Evolutionary conservation across 2,888 invertebrate genomes (phyloP).

Genomic region (Amiota minor): DNA sequence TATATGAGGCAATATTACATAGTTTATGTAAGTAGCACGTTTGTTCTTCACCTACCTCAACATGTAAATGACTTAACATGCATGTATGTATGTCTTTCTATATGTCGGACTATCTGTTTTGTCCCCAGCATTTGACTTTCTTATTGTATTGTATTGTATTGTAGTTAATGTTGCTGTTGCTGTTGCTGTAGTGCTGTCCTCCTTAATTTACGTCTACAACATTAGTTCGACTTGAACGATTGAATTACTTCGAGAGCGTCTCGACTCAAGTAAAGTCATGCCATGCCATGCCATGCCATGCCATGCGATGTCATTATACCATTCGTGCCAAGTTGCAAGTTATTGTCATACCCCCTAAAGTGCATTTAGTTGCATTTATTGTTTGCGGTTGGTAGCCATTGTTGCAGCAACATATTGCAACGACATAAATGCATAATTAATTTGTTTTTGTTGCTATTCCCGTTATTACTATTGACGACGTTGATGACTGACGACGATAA

Average conservation of each 20-base stretch:
- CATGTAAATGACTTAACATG: background rate
- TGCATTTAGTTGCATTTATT: constrained; percentile 68
- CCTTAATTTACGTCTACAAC: constrained; percentile 9
- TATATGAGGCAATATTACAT: background rate
- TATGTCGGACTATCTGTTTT: background rate
- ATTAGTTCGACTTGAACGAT: background rate
- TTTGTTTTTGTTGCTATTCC: constrained; percentile 52
- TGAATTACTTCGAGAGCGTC: background rate
- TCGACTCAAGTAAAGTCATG: constrained; percentile 15
- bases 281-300: constrained; percentile 7
- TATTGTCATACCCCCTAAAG: constrained; percentile 56
- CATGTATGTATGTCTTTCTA: background rate
- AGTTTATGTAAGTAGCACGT: background rate
- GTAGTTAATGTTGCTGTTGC: background rate
- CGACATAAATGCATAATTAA: constrained; percentile 70
- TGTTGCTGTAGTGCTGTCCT: constrained; percentile 1
- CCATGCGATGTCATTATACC: background rate
- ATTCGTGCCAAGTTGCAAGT: constrained; percentile 3
- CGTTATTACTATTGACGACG: background rate
- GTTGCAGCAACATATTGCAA: constrained; percentile 58
- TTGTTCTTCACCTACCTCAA: background rate
- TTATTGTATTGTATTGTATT: background rate
- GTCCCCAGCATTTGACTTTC: background rate
- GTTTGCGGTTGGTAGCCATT: constrained; percentile 56
- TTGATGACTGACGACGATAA: background rate